A percentile compares a stretch with the other conserved stretches of the same genome.
phyloP scores from a whole-genome alignment of 2,888 invertebrate genomes.

The Acleris laterana region DNA sequence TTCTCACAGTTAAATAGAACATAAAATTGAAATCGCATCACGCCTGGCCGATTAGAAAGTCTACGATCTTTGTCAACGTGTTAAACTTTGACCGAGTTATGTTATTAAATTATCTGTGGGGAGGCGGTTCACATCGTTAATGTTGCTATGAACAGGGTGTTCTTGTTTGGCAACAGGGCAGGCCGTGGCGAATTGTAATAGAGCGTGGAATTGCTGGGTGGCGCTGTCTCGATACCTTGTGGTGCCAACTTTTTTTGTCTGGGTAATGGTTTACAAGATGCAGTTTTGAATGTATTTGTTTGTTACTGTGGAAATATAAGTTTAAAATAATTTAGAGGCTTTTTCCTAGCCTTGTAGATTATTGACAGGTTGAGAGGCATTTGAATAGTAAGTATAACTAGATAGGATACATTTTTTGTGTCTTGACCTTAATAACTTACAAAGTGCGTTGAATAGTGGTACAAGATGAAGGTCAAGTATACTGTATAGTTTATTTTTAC shows the following conservation, averaged over 20 bases:
- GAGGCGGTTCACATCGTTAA: conserved; percentile 80
- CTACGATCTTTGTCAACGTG: conserved; percentile 76
- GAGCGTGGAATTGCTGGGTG: conserved; percentile 69
- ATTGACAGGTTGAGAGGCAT: too few relatives aligned
- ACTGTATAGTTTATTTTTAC: too few relatives aligned
- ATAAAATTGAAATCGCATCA: conserved; percentile 74
- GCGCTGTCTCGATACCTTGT: conserved; percentile 48
- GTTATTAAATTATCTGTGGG: conserved; percentile 45
- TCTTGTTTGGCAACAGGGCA: conserved; percentile 75
- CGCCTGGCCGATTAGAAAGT: conserved; percentile 74
- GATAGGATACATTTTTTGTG: too few relatives aligned
- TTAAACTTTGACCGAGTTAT: conserved; percentile 84
- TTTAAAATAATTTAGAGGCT: too few relatives aligned
- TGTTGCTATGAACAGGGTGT: conserved; percentile 78
- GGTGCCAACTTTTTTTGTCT: conserved; percentile 39
- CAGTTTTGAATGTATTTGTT: too few relatives aligned
- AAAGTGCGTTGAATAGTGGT: too few relatives aligned
- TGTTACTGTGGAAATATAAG: too few relatives aligned
- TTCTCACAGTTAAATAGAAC: conserved; percentile 75
- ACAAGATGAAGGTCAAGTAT: too few relatives aligned
- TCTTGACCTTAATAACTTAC: too few relatives aligned
- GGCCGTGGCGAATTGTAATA: conserved; percentile 75
- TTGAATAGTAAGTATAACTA: too few relatives aligned
- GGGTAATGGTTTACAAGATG: conserved; percentile 26
- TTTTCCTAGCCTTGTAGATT: too few relatives aligned